phyloP scores from a whole-genome alignment of 2,888 invertebrate species.

The Escarpia spicata region DNA sequence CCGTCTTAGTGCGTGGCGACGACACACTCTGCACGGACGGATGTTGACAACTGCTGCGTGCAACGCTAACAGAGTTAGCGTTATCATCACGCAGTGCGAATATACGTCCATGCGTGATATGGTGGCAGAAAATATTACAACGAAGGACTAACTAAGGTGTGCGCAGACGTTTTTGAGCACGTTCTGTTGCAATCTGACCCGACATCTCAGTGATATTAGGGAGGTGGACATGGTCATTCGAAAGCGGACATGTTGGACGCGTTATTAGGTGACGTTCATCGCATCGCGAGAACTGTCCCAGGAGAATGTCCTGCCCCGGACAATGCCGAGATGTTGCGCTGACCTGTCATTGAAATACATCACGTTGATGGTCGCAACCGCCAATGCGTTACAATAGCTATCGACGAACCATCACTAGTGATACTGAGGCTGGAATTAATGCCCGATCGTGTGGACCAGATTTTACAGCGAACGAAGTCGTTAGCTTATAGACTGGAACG shows the following conservation, averaged over 20 bases:
- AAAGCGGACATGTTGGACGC: background rate
- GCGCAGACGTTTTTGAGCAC: too few species aligned
- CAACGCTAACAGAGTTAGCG: too few species aligned
- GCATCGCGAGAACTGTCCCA: background rate
- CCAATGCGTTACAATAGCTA: background rate
- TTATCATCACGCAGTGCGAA: too few species aligned
- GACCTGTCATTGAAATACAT: background rate
- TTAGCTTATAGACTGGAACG: background rate
- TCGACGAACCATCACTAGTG: background rate
- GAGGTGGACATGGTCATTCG: background rate
- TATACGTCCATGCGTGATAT: too few species aligned
- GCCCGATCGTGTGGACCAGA: background rate
- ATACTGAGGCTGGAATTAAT: background rate
- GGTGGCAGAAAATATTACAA: too few species aligned
- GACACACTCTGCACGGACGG: too few species aligned
- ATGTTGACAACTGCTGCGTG: too few species aligned
- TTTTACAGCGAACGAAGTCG: background rate
- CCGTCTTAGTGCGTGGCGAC: too few species aligned
- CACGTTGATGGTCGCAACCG: background rate
- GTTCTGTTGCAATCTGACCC: background rate
- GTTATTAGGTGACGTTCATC: background rate
- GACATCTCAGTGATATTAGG: background rate
- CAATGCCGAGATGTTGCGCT: background rate
- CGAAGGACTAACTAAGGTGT: too few species aligned
- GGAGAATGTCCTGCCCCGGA: background rate